Conservation (phyloP, 2,797 vertebrate genomes). For the Cercopithecus petaurista region DNA sequence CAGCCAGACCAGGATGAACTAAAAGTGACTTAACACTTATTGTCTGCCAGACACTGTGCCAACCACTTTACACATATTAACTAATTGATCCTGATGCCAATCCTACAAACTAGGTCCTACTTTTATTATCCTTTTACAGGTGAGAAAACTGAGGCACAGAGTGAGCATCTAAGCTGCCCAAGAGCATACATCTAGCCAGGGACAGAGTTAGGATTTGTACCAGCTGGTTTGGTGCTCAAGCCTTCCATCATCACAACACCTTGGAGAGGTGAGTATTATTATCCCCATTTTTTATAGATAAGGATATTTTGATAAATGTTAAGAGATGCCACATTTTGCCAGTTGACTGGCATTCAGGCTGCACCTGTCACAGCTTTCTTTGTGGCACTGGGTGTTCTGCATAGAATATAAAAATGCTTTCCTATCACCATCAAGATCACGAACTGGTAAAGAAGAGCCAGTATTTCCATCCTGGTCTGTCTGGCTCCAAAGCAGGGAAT, state of each 20-base stretch:
- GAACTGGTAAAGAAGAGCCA: not conserved
- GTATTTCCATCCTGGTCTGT: not conserved
- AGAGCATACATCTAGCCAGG: not conserved
- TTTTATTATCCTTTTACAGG: not conserved
- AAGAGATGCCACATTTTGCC: not conserved
- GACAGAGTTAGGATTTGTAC: not conserved
- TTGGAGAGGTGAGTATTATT: not conserved
- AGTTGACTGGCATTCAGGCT: not conserved
- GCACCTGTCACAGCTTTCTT: not conserved
- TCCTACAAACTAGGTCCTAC: not conserved
- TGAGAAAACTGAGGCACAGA: not conserved
- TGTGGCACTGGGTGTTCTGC: not conserved
- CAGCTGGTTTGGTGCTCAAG: not conserved
- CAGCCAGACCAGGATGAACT: not conserved
- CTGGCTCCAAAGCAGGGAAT: not conserved
- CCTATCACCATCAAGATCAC: not conserved
- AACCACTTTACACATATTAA: not conserved
- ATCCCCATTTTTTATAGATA: not conserved
- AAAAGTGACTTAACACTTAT: not conserved
- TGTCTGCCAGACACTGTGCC: not conserved
- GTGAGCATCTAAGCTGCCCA: not conserved
- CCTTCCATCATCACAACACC: not conserved
- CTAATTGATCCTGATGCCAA: not conserved
- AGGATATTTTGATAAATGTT: not conserved
- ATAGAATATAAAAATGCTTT: not conserved